Evolutionary conservation across 2,888 invertebrate genomes (phyloP).

Genomic region (Perizoma flavofasciatum): DNA sequence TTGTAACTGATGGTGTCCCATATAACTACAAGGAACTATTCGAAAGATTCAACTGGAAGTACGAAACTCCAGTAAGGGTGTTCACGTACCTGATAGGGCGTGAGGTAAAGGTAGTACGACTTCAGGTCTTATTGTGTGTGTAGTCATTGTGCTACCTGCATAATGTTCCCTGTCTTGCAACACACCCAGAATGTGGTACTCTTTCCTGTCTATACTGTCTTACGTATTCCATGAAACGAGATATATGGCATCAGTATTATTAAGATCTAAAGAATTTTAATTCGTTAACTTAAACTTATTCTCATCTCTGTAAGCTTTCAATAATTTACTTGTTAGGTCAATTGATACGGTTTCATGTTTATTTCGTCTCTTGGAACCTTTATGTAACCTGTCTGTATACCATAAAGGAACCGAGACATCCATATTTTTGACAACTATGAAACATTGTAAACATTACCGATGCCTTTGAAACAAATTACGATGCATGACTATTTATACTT

Average conservation of each 20-base stretch:
- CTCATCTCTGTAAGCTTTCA: no score
- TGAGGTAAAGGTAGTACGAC: slow-evolving; percentile 87
- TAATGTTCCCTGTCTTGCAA: slow-evolving; percentile 77
- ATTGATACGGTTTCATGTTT: background rate
- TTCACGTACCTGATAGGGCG: slow-evolving; percentile 99
- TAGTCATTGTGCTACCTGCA: slow-evolving; percentile 83
- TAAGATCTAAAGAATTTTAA: no score
- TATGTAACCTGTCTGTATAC: slow-evolving; percentile 23
- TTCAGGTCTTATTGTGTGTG: slow-evolving; percentile 83
- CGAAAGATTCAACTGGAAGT: slow-evolving; percentile 93
- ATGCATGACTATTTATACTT: slow-evolving; percentile 18
- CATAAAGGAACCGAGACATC: slow-evolving; percentile 4
- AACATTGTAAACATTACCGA: slow-evolving; percentile 8
- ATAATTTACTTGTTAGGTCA: no score
- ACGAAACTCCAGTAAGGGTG: slow-evolving; percentile 94
- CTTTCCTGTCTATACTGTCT: slow-evolving; percentile 51
- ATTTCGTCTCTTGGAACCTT: slow-evolving; percentile 19
- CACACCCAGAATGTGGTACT: slow-evolving; percentile 82
- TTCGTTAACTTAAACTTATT: no score
- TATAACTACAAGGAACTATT: slow-evolving; percentile 97
- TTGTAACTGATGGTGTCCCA: slow-evolving; percentile 99
- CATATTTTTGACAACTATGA: slow-evolving; percentile 14
- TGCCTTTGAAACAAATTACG: slow-evolving; percentile 18
- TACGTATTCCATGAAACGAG: slow-evolving; percentile 30
- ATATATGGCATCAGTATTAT: slow-evolving; percentile 12